Conservation (phyloP, 2,888 invertebrate species). For the Calephelis perditalis region DNA sequence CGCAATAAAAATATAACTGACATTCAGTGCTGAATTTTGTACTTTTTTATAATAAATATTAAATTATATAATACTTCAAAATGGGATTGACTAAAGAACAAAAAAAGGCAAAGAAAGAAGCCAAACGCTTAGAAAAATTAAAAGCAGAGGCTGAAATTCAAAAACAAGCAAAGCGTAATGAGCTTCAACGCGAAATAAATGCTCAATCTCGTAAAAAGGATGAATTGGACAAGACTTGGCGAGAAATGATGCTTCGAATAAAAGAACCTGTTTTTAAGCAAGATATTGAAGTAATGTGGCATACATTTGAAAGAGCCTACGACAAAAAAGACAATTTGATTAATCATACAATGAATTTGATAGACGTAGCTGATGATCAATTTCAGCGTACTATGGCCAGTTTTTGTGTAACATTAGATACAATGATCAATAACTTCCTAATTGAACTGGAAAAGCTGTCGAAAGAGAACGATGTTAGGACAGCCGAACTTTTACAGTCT, state of each 20-base stretch:
- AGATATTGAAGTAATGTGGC: slow-evolving; percentile 63
- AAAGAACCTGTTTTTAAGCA: slow-evolving; percentile 61
- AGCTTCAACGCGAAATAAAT: slow-evolving; percentile 55
- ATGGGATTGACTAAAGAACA: slow-evolving; percentile 58
- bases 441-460: slow-evolving; percentile 51
- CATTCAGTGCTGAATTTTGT: too few relatives aligned
- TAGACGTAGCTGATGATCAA: slow-evolving; percentile 80
- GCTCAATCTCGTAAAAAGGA: slow-evolving; percentile 46
- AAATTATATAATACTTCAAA: slow-evolving; percentile 17
- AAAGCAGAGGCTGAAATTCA: slow-evolving; percentile 42
- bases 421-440: slow-evolving; percentile 73
- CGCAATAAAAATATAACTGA: too few relatives aligned
- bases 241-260: slow-evolving; percentile 57
- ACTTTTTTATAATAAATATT: slow-evolving; percentile 17
- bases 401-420: slow-evolving; percentile 80
- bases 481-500: slow-evolving; percentile 41
- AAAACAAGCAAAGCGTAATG: slow-evolving; percentile 47
- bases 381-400: slow-evolving; percentile 80
- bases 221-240: slow-evolving; percentile 56
- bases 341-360: slow-evolving; percentile 71
- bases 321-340: slow-evolving; percentile 80
- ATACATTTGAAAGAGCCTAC: slow-evolving; percentile 71
- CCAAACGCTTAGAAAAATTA: slow-evolving; percentile 50
- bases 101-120: slow-evolving; percentile 58
- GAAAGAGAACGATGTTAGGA: slow-evolving; percentile 47